Evolutionary conservation across 2,797 vertebrate genomes (phyloP), one percentile per base, ranked within the genome.

Genomic region (Enteromius fasciolatus): DNA sequence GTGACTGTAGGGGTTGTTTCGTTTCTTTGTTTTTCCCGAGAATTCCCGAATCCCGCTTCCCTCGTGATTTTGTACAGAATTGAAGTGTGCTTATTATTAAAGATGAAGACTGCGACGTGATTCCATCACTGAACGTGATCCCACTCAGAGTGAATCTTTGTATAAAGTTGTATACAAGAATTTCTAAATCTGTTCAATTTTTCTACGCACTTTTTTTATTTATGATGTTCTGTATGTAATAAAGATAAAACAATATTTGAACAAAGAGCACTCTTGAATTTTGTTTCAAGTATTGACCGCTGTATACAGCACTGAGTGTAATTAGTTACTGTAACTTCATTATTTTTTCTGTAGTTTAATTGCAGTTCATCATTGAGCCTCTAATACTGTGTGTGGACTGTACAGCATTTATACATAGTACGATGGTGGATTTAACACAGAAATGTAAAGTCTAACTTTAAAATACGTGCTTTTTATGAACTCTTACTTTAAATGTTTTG

Each of bases 111-210:
- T 63, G 76, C 59, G 63, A 61, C 61, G 75, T 63, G 54, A 66
- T 83, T 81, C 82, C 67, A 52, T 80, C 44, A 83, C 77, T 85
- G 64, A 52, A 39, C 69, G 41, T 81, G 79, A 86, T 82, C 82
- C 76, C 57, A 78, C 86, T 86, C 85, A 89, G 79, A 84, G 50
- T 86, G 25, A 87, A 88, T 82, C 86, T 64, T 87, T 90, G 96
- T 97, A 96, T 87, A 97, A 96, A 96, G 86, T 90, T 97, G 96
- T 97, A 95, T 93, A 97, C 96, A 96, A 84, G 83, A 87, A 93
- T 95, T 97, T 96, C 93, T 95, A 95, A 96, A 94, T 93, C 93
- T 94, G 93, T 96, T 94, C 91, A 93, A 92, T 92, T 97, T 97
- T 95, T 95, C 93, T 96, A 97, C 94, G 93, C 93, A 93, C 94